Percentiles rank a stretch among this genome's conserved stretches.
Evolutionary conservation across 2,888 invertebrate genomes (phyloP).

Genomic region (Agrochola lota): DNA sequence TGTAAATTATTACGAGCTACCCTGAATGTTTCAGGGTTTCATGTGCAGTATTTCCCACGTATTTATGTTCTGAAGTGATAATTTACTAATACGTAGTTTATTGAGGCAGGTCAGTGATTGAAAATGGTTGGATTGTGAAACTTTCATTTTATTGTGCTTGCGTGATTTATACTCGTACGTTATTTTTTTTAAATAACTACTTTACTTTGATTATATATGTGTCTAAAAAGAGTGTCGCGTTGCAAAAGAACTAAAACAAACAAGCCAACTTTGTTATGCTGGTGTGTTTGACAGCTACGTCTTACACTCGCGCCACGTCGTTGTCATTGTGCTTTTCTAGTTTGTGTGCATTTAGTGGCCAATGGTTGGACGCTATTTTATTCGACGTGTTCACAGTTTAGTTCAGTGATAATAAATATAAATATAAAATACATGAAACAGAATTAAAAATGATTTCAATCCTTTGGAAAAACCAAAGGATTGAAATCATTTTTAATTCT

Average conservation of each 20-base stretch:
- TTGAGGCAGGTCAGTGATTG: slow-evolving; percentile 10
- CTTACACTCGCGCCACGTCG: no score
- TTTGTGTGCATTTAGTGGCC: no score
- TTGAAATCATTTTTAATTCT: no score
- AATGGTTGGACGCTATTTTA: no score
- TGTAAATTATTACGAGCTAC: slow-evolving; percentile 16
- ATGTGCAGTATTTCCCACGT: slow-evolving; percentile 21
- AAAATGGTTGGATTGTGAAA: neutral
- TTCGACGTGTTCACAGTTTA: neutral
- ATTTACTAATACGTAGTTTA: neutral
- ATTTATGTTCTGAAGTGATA: neutral
- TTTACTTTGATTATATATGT: no score
- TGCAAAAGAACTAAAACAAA: no score
- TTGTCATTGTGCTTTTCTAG: no score
- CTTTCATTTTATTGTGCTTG: neutral
- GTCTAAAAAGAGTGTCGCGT: no score
- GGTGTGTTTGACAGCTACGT: no score
- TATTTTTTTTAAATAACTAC: neutral
- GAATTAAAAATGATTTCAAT: neutral
- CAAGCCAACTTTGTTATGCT: no score
- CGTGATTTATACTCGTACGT: neutral
- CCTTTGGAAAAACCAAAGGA: no score
- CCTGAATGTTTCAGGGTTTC: neutral
- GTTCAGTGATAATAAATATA: neutral
- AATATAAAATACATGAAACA: neutral